Percentiles rank a stretch among this genome's conserved stretches.
Evolutionary conservation across 2,797 vertebrate species (phyloP).

Genomic region (Gastrophryne carolinensis): DNA sequence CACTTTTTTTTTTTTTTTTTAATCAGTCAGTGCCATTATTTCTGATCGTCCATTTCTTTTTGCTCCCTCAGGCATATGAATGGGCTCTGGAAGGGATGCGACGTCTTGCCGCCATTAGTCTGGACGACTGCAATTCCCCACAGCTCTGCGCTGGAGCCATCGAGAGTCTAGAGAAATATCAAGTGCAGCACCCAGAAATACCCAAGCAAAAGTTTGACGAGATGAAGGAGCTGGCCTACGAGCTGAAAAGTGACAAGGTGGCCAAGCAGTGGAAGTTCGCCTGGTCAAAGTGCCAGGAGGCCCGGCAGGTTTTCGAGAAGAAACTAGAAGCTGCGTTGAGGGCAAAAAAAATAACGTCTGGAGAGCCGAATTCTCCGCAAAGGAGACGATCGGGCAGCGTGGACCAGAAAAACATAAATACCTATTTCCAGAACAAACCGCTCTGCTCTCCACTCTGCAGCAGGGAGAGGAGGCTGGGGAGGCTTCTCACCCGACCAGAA

Average conservation of each 20-base stretch:
- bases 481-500: slow-evolving; percentile 38
- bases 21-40: not conserved
- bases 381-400: slow-evolving; percentile 61
- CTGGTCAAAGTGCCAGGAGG: slow-evolving; percentile 88
- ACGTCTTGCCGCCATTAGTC: slow-evolving; percentile 77
- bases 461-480: slow-evolving; percentile 56
- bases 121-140: slow-evolving; percentile 75
- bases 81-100: slow-evolving; percentile 87
- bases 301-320: slow-evolving; percentile 80
- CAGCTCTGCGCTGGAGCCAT: slow-evolving; percentile 73
- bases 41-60: slow-evolving; percentile 1
- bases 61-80: slow-evolving; percentile 71
- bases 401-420: slow-evolving; percentile 48
- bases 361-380: slow-evolving; percentile 27
- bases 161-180: slow-evolving; percentile 78
- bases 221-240: slow-evolving; percentile 82
- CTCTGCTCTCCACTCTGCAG: slow-evolving; percentile 59
- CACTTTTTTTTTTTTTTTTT: too few species aligned
- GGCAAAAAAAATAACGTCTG: slow-evolving; percentile 55
- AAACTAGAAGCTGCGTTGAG: slow-evolving; percentile 79
- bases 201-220: slow-evolving; percentile 77
- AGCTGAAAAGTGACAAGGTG: slow-evolving; percentile 79
- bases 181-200: slow-evolving; percentile 75
- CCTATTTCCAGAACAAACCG: slow-evolving; percentile 62
- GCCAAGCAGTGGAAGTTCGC: slow-evolving; percentile 85